These are phyloP conservation scores for Megathymus violae DNA, from an alignment of 1,140 invertebrate species.

Conservation along the genomic window DNA sequence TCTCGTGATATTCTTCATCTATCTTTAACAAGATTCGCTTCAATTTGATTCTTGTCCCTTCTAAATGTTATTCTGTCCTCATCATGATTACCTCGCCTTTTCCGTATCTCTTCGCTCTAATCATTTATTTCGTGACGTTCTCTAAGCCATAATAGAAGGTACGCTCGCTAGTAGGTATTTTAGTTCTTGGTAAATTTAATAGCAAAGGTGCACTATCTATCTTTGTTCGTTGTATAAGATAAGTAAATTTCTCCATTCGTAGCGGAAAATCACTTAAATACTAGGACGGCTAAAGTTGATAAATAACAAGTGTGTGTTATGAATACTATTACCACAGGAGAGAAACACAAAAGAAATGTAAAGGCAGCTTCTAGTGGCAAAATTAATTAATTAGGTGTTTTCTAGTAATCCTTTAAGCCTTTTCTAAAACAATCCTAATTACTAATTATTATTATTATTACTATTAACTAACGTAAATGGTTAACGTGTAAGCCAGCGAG, in stretches of 20 bases:
- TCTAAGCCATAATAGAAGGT: conserved; percentile 17
- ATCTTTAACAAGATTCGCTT: conserved; percentile 23
- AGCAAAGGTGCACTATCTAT: conserved; percentile 7
- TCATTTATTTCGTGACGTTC: conserved; percentile 28
- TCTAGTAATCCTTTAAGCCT: too few species aligned
- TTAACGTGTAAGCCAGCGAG: too few species aligned
- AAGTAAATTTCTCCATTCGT: background rate
- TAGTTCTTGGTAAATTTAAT: conserved; percentile 13
- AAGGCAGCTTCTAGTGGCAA: too few species aligned
- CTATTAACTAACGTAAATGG: too few species aligned
- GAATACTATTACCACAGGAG: too few species aligned
- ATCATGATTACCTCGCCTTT: conserved; percentile 32
- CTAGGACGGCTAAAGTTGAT: too few species aligned
- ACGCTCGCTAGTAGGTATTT: background rate
- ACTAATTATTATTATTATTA: too few species aligned
- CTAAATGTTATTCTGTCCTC: conserved; percentile 22
- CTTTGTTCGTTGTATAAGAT: background rate
- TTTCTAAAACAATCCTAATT: too few species aligned
- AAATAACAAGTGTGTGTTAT: too few species aligned
- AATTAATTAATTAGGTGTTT: too few species aligned
- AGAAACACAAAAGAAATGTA: too few species aligned
- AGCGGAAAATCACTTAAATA: background rate
- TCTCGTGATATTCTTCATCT: conserved; percentile 1
- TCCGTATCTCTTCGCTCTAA: conserved; percentile 23
- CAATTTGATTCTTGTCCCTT: conserved; percentile 22